Evolutionary conservation across 2,113 vertebrate genomes (phyloP).

Genomic region (Perca schrenkii): DNA sequence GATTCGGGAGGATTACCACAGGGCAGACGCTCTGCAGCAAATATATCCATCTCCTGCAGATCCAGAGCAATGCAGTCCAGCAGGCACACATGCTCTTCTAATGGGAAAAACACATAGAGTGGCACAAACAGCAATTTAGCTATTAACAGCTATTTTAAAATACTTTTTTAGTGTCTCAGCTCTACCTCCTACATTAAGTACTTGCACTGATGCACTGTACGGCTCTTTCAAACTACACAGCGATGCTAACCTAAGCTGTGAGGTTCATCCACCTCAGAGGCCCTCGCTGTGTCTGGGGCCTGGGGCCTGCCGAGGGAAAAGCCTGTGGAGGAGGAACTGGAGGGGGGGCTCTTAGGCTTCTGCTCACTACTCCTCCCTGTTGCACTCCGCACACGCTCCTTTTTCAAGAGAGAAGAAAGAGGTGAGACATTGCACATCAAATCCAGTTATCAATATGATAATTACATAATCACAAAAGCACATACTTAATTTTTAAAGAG

Average conservation of each 20-base stretch:
- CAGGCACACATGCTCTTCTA: conserved; percentile 92
- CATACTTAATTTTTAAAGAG: background rate
- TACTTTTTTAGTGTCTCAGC: background rate
- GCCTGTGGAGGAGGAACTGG: conserved; percentile 52
- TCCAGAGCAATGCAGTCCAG: conserved; percentile 95
- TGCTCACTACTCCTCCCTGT: conserved; percentile 64
- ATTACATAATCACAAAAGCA: background rate
- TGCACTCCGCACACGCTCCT: conserved; percentile 85
- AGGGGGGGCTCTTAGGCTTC: conserved; percentile 48
- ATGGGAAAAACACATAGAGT: background rate
- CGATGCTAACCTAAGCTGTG: conserved; percentile 82
- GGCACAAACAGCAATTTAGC: background rate
- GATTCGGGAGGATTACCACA: conserved; percentile 72
- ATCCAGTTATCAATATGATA: background rate
- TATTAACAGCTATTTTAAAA: no score
- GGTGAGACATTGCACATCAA: background rate
- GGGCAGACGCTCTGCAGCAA: conserved; percentile 89
- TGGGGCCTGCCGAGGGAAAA: conserved; percentile 75
- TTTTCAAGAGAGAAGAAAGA: conserved; percentile 6
- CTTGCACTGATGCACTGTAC: background rate
- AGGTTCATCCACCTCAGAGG: conserved; percentile 37
- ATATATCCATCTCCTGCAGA: conserved; percentile 97
- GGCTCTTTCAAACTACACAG: background rate
- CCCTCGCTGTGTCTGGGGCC: conserved; percentile 32
- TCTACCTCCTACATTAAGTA: background rate